Conservation (phyloP, 2,888 invertebrate genomes). For the Parapristionchus giblindavisi region DNA sequence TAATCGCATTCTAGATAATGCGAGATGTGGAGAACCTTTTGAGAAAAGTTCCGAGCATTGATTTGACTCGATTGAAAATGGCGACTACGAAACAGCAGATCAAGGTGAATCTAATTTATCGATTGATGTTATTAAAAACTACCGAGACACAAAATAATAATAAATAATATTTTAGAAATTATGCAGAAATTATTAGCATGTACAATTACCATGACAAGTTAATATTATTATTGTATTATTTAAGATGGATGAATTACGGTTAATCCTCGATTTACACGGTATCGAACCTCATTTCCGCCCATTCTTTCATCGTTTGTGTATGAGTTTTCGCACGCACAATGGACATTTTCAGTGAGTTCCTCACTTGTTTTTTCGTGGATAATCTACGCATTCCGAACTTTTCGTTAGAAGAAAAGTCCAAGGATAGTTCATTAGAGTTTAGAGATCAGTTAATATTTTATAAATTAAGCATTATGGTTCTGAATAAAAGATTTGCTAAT, state of each 20-base stretch:
- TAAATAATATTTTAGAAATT: background rate
- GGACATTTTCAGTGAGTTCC: constrained; percentile 18
- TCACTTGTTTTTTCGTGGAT: background rate
- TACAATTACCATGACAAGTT: background rate
- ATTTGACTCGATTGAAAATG: constrained; percentile 24
- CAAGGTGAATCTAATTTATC: background rate
- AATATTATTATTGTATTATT: background rate
- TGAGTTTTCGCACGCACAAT: constrained; percentile 10
- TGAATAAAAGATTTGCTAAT: background rate
- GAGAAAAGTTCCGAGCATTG: constrained; percentile 7
- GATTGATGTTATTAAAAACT: background rate
- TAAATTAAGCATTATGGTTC: background rate
- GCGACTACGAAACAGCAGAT: constrained; percentile 29
- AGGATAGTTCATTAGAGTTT: background rate
- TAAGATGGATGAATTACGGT: constrained; percentile 25
- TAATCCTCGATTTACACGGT: constrained; percentile 30
- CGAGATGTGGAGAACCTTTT: constrained; percentile 20
- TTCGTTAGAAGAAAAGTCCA: background rate
- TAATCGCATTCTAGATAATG: constrained; percentile 22
- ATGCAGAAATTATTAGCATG: background rate
- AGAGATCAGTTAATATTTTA: background rate
- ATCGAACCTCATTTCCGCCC: constrained; percentile 33
- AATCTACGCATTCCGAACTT: background rate
- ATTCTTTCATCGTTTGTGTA: constrained; percentile 19
- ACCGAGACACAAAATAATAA: no score